Conservation (phyloP, 2,888 invertebrate species). For the Gortyna flavago region DNA sequence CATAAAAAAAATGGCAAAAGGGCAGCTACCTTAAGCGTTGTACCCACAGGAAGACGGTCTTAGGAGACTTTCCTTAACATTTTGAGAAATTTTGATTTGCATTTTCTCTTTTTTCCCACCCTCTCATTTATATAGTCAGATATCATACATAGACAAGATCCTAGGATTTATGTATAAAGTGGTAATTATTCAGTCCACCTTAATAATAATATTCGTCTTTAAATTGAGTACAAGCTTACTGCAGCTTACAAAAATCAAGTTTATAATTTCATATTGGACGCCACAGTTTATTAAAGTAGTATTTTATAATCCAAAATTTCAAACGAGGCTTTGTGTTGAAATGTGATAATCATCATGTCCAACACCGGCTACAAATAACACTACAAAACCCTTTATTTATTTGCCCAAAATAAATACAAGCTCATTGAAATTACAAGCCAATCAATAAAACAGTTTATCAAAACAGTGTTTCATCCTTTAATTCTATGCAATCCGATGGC, state of each 20-base stretch:
- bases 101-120: too few relatives aligned
- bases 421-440: constrained; percentile 26
- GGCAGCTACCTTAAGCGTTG: too few relatives aligned
- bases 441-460: constrained; percentile 59
- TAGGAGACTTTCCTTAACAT: too few relatives aligned
- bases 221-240: neutral
- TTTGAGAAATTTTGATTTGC: too few relatives aligned
- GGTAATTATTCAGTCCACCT: neutral
- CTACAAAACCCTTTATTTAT: neutral
- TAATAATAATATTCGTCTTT: neutral
- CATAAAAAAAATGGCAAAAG: too few relatives aligned
- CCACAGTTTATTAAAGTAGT: neutral
- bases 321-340: neutral
- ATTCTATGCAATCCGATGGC: constrained; percentile 65
- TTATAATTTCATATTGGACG: neutral
- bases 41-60: too few relatives aligned
- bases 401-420: constrained; percentile 46
- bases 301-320: neutral
- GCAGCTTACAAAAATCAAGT: neutral
- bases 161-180: neutral
- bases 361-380: neutral
- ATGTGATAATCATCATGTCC: too few relatives aligned
- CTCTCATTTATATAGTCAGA: neutral
- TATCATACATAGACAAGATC: neutral
- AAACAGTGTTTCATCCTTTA: constrained; percentile 58